phyloP scores from a whole-genome alignment of 2,888 invertebrate genomes.

The Podotricha telesiphe region DNA sequence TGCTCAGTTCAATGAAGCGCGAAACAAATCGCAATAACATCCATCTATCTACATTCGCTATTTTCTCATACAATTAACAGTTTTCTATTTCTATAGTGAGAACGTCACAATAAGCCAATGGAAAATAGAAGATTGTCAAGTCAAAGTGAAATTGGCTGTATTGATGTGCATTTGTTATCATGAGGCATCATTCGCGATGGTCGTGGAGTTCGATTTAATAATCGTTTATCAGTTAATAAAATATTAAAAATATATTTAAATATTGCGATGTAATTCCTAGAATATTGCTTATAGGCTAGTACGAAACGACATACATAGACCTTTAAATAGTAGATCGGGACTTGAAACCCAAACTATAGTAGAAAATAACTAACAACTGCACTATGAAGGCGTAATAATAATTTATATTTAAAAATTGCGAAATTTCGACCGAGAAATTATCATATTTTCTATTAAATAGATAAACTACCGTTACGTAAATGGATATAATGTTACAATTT shows the following conservation, averaged over 20 bases:
- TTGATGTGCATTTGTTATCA: conserved; percentile 2
- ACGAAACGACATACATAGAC: no score
- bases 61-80: conserved; percentile 57
- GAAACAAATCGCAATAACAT: background rate
- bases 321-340: no score
- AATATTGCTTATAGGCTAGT: no score
- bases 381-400: background rate
- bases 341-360: no score
- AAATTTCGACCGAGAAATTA: conserved; percentile 19
- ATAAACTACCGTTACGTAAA: conserved; percentile 18
- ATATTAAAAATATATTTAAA: no score
- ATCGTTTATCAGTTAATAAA: no score
- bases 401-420: conserved; percentile 2
- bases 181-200: background rate
- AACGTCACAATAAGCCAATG: conserved; percentile 66
- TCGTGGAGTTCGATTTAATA: background rate
- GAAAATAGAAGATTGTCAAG: conserved; percentile 51
- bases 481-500: conserved; percentile 1
- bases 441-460: conserved; percentile 23
- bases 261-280: no score
- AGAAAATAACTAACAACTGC: no score
- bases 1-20: background rate
- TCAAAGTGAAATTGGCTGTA: conserved; percentile 37
- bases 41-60: background rate
- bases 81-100: conserved; percentile 75